Conservation (phyloP, 2,888 invertebrate genomes). For the Drosophila sordidula region DNA sequence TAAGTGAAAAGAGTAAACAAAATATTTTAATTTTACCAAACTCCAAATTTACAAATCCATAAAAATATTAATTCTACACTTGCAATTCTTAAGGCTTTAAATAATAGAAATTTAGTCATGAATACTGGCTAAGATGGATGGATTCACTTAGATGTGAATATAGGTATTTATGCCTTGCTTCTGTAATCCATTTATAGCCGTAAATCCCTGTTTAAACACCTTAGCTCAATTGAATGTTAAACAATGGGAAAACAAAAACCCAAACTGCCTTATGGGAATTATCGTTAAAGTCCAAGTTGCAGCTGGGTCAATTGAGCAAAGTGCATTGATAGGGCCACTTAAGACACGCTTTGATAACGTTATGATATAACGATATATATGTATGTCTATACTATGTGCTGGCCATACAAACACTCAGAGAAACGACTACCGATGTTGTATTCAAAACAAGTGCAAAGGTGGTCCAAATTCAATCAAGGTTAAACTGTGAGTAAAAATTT, state of each 20-base stretch:
- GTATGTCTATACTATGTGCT: background rate
- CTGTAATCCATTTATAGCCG: background rate
- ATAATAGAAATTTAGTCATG: background rate
- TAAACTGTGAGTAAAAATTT: no score
- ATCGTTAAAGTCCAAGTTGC: slow-evolving; percentile 25
- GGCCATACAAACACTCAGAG: background rate
- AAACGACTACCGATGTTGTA: background rate
- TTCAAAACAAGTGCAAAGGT: no score
- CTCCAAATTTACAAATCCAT: background rate
- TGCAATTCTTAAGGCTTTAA: background rate
- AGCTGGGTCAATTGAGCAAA: slow-evolving; percentile 35
- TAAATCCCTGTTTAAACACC: slow-evolving; percentile 4
- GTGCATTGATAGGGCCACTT: slow-evolving; percentile 42
- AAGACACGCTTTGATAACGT: slow-evolving; percentile 18
- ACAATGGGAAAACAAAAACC: slow-evolving; percentile 8
- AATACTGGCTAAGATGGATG: background rate
- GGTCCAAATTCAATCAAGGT: no score
- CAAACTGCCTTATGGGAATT: slow-evolving; percentile 3
- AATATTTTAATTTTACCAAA: no score
- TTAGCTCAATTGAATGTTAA: slow-evolving; percentile 5
- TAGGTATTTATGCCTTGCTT: background rate
- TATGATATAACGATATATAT: slow-evolving; percentile 16
- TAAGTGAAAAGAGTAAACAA: no score
- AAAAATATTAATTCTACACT: no score
- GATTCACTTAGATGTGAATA: background rate